phyloP scores from a whole-genome alignment of 37 sponge, comb jelly and placozoan genomes.

The Corticium candelabrum region DNA sequence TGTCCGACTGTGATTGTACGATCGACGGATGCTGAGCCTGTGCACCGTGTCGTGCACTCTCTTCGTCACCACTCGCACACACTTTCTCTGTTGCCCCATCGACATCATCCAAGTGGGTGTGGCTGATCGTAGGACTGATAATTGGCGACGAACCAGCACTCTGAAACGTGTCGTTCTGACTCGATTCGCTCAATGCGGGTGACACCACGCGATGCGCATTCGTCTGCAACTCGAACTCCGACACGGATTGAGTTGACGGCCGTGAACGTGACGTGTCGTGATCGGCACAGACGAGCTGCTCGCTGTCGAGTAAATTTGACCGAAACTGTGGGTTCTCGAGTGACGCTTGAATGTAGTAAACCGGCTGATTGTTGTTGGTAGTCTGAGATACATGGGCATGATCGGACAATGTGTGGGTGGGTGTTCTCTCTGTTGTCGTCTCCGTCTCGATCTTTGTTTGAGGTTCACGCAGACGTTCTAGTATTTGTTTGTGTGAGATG shows the following conservation, averaged over 20 bases:
- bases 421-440: too few relatives aligned
- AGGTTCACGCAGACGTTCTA: too few relatives aligned
- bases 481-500: too few relatives aligned
- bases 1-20: too few relatives aligned
- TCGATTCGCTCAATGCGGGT: background rate
- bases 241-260: background rate
- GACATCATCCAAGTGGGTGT: background rate
- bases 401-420: too few relatives aligned
- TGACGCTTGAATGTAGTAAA: background rate
- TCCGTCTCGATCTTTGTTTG: too few relatives aligned
- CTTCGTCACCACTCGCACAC: background rate
- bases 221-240: too few relatives aligned
- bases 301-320: background rate
- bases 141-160: constrained; percentile 35
- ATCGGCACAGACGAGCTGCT: background rate
- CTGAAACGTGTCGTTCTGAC: constrained; percentile 7
- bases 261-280: background rate
- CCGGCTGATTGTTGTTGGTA: too few relatives aligned
- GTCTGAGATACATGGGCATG: too few relatives aligned
- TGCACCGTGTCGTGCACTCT: too few relatives aligned
- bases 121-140: background rate
- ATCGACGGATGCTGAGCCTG: too few relatives aligned
- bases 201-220: background rate
- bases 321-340: background rate
- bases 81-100: too few relatives aligned